phyloP scores from a whole-genome alignment of 2,797 vertebrate species.

The Delichon dasypus region DNA sequence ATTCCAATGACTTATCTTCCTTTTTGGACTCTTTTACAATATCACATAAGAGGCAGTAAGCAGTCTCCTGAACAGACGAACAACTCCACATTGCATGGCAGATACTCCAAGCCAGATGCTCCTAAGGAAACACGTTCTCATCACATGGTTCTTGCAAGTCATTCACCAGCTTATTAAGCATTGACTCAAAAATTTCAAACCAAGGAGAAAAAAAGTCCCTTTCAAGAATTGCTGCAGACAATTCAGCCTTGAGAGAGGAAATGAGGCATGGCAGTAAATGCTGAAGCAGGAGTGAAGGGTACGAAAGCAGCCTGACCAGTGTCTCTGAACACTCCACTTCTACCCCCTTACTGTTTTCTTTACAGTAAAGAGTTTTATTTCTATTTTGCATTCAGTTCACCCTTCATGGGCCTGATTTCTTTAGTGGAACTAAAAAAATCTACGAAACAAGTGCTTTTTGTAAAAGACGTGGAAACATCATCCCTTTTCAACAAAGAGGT shows the following conservation, averaged over 20 bases:
- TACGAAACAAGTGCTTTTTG: neutral
- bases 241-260: neutral
- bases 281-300: neutral
- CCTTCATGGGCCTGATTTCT: neutral
- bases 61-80: neutral
- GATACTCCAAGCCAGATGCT: neutral
- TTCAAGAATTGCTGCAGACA: neutral
- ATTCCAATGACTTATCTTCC: neutral
- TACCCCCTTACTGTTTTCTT: neutral
- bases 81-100: neutral
- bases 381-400: neutral
- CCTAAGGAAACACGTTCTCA: neutral
- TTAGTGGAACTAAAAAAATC: neutral
- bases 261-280: neutral
- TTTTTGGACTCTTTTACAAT: neutral
- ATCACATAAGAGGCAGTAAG: neutral
- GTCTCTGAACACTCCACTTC: neutral
- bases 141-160: neutral
- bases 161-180: neutral
- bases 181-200: neutral
- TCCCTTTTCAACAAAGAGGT: neutral
- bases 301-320: neutral
- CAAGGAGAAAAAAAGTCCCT: neutral
- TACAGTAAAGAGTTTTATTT: neutral
- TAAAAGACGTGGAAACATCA: neutral